phyloP scores from a whole-genome alignment of 2,888 invertebrate species.

The Agrochola lychnidis region DNA sequence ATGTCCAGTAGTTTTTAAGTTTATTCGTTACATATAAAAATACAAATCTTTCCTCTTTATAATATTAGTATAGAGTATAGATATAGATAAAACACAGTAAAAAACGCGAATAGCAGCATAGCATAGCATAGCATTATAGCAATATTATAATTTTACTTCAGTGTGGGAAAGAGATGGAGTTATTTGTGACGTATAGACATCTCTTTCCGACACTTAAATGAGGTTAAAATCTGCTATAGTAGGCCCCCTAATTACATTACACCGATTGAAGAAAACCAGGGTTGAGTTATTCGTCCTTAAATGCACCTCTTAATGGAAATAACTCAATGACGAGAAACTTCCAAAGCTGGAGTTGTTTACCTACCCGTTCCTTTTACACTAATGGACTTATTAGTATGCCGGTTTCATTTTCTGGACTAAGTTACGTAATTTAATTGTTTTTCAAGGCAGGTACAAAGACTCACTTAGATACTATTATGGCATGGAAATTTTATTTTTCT shows the following conservation, averaged over 20 bases:
- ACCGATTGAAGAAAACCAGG: not conserved
- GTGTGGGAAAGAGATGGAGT: too few species aligned
- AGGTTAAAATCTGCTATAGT: too few species aligned
- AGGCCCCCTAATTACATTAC: not conserved
- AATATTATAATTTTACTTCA: too few species aligned
- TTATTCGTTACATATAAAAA: too few species aligned
- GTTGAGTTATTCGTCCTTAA: constrained; percentile 18
- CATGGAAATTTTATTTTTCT: not conserved
- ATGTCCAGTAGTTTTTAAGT: too few species aligned
- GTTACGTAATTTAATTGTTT: constrained; percentile 27
- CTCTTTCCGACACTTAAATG: too few species aligned
- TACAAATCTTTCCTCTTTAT: too few species aligned
- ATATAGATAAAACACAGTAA: too few species aligned
- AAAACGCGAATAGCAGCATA: too few species aligned
- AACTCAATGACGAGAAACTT: constrained; percentile 15
- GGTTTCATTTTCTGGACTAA: constrained; percentile 23
- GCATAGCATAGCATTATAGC: too few species aligned
- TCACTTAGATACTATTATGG: not conserved
- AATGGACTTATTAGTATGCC: constrained; percentile 39
- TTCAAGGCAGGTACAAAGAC: constrained; percentile 20
- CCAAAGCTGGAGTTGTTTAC: constrained; percentile 35
- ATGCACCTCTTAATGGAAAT: constrained; percentile 24
- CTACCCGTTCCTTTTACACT: constrained; percentile 17
- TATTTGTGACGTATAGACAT: too few species aligned
- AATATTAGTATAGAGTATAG: too few species aligned